Base-by-base conservation (phyloP, 2,888 invertebrate genomes). In the Leucophora obtusa region DNA sequence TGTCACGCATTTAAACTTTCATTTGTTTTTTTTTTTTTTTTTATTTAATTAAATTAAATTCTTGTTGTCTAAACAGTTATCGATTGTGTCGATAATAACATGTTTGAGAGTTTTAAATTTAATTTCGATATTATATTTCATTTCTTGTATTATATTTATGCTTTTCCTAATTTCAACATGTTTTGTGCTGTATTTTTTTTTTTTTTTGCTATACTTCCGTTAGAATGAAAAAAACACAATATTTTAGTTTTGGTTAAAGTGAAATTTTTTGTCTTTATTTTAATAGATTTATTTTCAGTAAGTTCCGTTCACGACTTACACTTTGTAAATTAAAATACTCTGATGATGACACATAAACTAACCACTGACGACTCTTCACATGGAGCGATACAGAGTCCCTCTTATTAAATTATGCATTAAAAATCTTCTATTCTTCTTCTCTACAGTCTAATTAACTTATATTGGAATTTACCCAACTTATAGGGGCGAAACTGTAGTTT, bases 1-100 rank as follows among this genome's bases (percentile, higher is more conserved):
- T 53, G 65, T 66, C 65, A 66, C 65, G 65, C 53, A 66, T 53
- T 53, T 54, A 7, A 66, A 66, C 65, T 66, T 66, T 66, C 65
- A 66, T 66, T 66, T 54, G 38, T 66, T 11, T 38, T 38, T 38
- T 14, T 11, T 38, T 28, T 14, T 38, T 38, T 14, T 11, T 56
- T 53, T 18, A 18, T 53, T 53, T 7, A 2, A 18, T 51, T 18
- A 17, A 17, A 21, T 53, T 18, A 17, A 17, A 21, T 53, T 53
- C 24, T 4, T 28, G 11, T 18, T 38, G 21, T 21, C 47, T 15
- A 43, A 38, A 17, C 47, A 24, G 21, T 43, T 47, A 60, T 60
- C 60, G 60, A 47, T 60, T 47, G 59, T 35, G n/a, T 60, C 60
- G 9, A 21, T 21, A n/a, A 33, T 38, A 59, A 7, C 14, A 24